A percentile compares a stretch with the other conserved stretches of the same genome.
Conservation (phyloP, 2,888 invertebrate species). For the Cryptus armator region DNA sequence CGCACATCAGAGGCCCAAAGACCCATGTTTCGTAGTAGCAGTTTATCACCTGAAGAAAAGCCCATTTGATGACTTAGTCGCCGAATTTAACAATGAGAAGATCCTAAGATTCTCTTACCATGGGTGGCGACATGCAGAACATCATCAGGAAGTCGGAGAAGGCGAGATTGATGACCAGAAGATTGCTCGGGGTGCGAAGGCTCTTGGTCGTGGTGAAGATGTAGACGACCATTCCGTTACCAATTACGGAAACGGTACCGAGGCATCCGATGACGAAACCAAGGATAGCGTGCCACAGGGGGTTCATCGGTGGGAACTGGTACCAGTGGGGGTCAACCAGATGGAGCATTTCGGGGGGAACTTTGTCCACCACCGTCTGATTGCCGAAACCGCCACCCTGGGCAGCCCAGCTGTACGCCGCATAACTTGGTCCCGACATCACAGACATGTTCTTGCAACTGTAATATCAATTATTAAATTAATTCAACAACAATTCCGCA, state of each 20-base stretch:
- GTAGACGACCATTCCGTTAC: slow-evolving; percentile 91
- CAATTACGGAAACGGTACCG: slow-evolving; percentile 89
- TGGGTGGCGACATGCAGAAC: slow-evolving; percentile 92
- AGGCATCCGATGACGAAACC: slow-evolving; percentile 92
- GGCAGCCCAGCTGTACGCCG: slow-evolving; percentile 84
- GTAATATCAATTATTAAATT: no score
- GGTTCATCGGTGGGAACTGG: slow-evolving; percentile 95
- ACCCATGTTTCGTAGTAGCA: slow-evolving; percentile 91
- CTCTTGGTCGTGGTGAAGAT: slow-evolving; percentile 91
- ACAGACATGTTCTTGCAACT: slow-evolving; percentile 82
- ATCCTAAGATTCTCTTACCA: slow-evolving; percentile 84
- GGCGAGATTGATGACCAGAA: slow-evolving; percentile 96
- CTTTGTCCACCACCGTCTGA: slow-evolving; percentile 93
- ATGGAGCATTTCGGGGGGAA: slow-evolving; percentile 90
- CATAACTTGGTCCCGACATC: slow-evolving; percentile 86
- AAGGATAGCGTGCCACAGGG: slow-evolving; percentile 93
- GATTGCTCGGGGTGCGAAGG: slow-evolving; percentile 95
- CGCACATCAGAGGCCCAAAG: slow-evolving; percentile 87
- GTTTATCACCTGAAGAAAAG: slow-evolving; percentile 87
- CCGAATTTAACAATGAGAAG: neutral
- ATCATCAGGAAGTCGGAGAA: slow-evolving; percentile 97
- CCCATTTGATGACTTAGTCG: neutral
- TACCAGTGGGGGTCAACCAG: slow-evolving; percentile 94
- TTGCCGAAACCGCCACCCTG: slow-evolving; percentile 88
- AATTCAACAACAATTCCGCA: no score